Evolutionary conservation across 2,113 vertebrate genomes (phyloP).

Genomic region (Silurus asotus): DNA sequence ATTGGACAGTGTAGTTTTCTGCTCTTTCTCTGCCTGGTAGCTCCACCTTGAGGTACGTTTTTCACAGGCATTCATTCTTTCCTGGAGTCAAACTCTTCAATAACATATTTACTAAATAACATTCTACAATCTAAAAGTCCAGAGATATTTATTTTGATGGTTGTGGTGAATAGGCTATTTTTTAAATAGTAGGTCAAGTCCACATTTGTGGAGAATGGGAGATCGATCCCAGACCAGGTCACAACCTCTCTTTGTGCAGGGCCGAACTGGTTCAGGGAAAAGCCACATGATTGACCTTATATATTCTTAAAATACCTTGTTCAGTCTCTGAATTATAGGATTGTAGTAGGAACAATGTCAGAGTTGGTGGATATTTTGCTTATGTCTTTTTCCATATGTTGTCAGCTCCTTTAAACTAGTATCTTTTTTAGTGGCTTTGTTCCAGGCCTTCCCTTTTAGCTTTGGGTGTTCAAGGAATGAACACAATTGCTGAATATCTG

Average conservation of each 20-base stretch:
- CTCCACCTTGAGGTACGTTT: neutral
- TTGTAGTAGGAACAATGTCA: too few species aligned
- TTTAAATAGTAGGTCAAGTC: neutral
- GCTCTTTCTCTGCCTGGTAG: neutral
- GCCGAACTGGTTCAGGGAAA: too few species aligned
- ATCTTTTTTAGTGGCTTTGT: neutral
- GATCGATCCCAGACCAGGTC: too few species aligned
- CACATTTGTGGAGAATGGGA: too few species aligned
- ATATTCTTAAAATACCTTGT: too few species aligned
- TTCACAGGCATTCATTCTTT: neutral
- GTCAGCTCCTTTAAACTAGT: neutral
- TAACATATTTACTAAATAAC: neutral
- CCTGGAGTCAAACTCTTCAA: neutral
- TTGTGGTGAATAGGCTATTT: neutral
- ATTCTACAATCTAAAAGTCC: neutral
- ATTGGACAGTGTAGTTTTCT: neutral
- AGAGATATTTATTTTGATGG: neutral
- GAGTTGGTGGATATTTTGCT: neutral
- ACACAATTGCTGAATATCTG: neutral
- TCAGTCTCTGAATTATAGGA: too few species aligned
- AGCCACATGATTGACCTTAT: too few species aligned
- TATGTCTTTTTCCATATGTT: neutral
- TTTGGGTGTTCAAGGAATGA: neutral
- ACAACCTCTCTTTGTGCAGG: too few species aligned
- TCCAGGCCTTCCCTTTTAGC: neutral